Conservation (phyloP, 2,113 vertebrate genomes). For the Sminthopsis crassicaudata region DNA sequence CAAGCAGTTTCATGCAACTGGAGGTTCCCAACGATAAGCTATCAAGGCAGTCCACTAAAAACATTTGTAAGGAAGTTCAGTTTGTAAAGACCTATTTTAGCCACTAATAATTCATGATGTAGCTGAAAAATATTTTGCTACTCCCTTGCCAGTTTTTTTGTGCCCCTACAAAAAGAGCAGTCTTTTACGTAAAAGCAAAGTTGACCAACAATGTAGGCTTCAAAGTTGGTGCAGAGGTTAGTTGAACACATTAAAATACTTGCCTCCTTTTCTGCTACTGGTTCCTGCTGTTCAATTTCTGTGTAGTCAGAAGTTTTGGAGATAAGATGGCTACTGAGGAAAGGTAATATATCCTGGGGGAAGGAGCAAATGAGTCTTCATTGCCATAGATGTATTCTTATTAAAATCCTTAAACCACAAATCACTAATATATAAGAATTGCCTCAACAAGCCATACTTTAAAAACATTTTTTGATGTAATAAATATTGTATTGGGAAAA, state of each 20-base stretch:
- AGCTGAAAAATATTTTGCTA: conserved; percentile 25
- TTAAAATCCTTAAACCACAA: background rate
- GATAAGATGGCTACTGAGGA: background rate
- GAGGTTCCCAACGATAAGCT: background rate
- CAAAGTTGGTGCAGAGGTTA: background rate
- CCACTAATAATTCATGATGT: background rate
- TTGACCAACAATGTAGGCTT: conserved; percentile 2
- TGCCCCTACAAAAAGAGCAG: background rate
- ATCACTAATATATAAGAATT: background rate
- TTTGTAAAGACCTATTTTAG: too few species aligned
- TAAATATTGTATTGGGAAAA: conserved; percentile 14
- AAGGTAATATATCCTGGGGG: background rate
- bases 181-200: background rate
- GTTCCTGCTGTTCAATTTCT: background rate
- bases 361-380: background rate
- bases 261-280: background rate
- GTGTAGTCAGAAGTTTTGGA: background rate
- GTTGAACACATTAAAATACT: background rate
- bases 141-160: background rate
- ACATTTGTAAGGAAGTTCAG: background rate
- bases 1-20: conserved; percentile 29
- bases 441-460: background rate
- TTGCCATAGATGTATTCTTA: background rate
- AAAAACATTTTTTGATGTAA: conserved; percentile 20
- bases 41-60: background rate